Base-by-base conservation (phyloP, 2,888 invertebrate species). In the Ethmia dodecea region DNA sequence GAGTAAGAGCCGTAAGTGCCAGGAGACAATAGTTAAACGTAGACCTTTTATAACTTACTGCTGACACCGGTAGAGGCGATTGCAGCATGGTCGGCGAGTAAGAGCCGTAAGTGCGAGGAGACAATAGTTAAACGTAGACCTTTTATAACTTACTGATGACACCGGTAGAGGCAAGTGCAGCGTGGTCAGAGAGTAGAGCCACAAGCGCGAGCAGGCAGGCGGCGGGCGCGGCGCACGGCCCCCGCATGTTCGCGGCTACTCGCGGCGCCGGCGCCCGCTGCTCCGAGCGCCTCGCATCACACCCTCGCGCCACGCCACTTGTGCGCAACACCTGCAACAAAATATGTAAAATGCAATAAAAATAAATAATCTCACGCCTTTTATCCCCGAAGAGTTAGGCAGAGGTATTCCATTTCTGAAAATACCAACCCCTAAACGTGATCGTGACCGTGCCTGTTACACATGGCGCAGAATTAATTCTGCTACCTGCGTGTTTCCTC, bases 191-290 rank as follows among this genome's bases (percentile, higher is more conserved):
- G 43, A 68, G 52, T 38, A 60, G 48, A 43, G 58, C 57, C 47
- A 63, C 71, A 41, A 76, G 65, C 55, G 64, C 53, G 53, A 72
- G 63, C 45, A 61, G 45, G 52, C 49, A 54, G 48, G 55, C 56
- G 61, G 64, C 67, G 68, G 55, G 53, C 54, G 60, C 59, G 52
- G 66, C 54, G 59, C 64, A 68, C 64, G 63, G 66, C 70, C 67
- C 67, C 70, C 72, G 79, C 84, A 84, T 84, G 75, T 64, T 84
- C 77, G 79, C 70, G 60, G 58, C 74, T 79, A 79, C 69, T 68
- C 72, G 75, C 78, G 74, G 74, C 80, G 81, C 83, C 76, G 68
- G 68, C 76, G 74, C 77, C 73, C 69, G 65, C 76, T 69, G 71
- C 75, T 60, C 65, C 76, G 69, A 74, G 67, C 60, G 64, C 66